phyloP scores from a whole-genome alignment of 2,113 vertebrate genomes.

The Bos taurus region DNA sequence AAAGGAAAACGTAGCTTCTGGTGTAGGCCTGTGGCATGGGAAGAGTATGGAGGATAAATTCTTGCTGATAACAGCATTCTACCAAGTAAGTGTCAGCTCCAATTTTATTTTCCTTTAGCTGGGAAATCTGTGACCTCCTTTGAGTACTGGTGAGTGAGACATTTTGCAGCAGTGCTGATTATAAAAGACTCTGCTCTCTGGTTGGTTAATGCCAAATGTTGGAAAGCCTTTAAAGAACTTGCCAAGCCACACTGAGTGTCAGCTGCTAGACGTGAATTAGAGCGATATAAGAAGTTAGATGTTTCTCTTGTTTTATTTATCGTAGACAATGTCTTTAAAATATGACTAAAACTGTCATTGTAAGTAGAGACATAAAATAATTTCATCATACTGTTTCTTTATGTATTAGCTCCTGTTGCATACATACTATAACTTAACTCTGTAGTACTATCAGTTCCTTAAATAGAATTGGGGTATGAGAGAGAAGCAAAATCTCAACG shows the following conservation, averaged over 20 bases:
- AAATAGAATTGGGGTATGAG: background rate
- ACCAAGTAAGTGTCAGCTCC: background rate
- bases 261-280: constrained; percentile 31
- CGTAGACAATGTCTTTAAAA: background rate
- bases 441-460: background rate
- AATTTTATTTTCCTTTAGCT: constrained; percentile 46
- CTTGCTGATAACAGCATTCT: background rate
- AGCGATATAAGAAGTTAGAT: background rate
- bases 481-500: background rate
- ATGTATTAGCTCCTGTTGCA: background rate
- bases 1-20: background rate
- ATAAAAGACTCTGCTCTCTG: background rate
- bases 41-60: constrained; percentile 27
- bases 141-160: background rate
- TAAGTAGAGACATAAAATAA: background rate
- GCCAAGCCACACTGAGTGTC: background rate
- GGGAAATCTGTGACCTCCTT: constrained; percentile 28
- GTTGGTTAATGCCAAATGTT: background rate
- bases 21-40: background rate
- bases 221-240: background rate
- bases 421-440: background rate
- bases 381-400: background rate
- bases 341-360: background rate
- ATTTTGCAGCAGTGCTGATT: background rate
- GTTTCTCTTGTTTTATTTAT: background rate